Conservation (phyloP, 2,888 invertebrate genomes). For the Habrosyne pyritoides region DNA sequence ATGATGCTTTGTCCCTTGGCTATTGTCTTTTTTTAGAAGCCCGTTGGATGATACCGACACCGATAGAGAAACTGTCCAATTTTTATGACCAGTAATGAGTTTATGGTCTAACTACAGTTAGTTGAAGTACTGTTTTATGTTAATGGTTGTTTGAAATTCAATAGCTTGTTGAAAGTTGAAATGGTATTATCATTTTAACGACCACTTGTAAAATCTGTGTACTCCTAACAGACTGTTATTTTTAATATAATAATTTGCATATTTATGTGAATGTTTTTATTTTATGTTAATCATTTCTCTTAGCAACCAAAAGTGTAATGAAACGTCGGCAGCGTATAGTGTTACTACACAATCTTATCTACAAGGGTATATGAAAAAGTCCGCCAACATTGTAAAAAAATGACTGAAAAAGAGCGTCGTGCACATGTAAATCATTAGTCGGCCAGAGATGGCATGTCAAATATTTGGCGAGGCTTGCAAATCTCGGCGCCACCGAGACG, state of each 20-base stretch:
- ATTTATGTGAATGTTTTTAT: neutral
- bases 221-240: too few relatives aligned
- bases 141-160: neutral
- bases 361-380: constrained; percentile 22
- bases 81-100: constrained; percentile 18
- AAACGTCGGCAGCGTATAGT: neutral
- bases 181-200: neutral
- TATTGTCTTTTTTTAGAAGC: constrained; percentile 46
- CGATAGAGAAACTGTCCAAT: constrained; percentile 8
- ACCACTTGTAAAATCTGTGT: neutral
- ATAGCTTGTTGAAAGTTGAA: neutral
- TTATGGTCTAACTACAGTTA: constrained; percentile 19
- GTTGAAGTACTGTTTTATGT: neutral
- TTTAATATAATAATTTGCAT: too few relatives aligned
- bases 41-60: constrained; percentile 41
- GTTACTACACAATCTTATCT: neutral
- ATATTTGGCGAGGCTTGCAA: constrained; percentile 77
- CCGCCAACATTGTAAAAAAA: constrained; percentile 41
- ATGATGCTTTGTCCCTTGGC: constrained; percentile 40
- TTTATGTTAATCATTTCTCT: neutral
- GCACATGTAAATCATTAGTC: constrained; percentile 81
- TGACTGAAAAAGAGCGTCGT: constrained; percentile 46
- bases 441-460: constrained; percentile 55
- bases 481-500: constrained; percentile 69
- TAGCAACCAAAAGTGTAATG: neutral